Evolutionary conservation across 2,113 vertebrate species (phyloP).

Genomic region (Microtus montanus): DNA sequence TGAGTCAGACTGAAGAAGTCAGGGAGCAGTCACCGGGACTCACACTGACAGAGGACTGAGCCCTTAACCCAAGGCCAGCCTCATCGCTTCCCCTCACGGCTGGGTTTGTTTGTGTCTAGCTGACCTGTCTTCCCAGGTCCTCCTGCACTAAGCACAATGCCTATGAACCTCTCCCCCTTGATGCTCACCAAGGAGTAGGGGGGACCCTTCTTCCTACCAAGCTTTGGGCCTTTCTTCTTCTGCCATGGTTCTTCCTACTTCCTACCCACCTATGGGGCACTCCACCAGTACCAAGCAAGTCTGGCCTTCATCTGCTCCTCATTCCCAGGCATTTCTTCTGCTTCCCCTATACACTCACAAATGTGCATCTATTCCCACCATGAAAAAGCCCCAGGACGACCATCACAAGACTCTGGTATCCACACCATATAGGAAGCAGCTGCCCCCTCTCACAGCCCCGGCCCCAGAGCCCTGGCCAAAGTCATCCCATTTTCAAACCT

Average conservation of each 20-base stretch:
- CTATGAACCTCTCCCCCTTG: neutral
- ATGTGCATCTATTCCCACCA: neutral
- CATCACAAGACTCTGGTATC: neutral
- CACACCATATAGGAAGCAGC: neutral
- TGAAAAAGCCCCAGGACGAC: neutral
- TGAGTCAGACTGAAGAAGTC: neutral
- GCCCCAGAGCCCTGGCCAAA: neutral
- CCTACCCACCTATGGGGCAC: neutral
- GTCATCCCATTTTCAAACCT: neutral
- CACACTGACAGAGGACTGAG: fast-evolving
- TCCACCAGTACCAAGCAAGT: neutral
- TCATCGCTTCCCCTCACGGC: neutral
- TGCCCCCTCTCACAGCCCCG: neutral
- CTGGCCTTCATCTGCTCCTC: neutral
- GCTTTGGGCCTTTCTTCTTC: neutral
- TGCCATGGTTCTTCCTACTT: neutral
- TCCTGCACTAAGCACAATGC: neutral
- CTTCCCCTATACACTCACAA: neutral
- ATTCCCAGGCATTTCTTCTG: neutral
- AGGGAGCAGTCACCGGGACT: neutral
- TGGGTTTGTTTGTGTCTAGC: neutral
- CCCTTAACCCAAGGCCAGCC: too few species aligned
- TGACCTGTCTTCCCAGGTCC: neutral
- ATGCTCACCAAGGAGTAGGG: neutral
- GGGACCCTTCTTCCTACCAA: neutral